Conservation (phyloP, 2,888 invertebrate genomes). For the Resseliella maxima region DNA sequence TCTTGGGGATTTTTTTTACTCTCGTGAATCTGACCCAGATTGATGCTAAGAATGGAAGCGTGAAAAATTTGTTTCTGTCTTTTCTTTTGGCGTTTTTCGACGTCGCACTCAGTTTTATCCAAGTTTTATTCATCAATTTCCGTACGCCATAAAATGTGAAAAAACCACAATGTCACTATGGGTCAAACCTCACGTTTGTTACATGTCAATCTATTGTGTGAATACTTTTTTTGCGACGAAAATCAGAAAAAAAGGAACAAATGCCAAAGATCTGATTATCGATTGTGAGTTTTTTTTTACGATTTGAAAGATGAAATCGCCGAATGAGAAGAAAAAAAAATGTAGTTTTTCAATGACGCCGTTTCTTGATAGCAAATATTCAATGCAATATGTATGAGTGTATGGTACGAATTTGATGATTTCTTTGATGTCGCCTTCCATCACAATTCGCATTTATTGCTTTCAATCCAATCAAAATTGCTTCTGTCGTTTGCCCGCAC, state of each 20-base stretch:
- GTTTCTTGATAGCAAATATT: neutral
- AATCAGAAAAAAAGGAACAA: neutral
- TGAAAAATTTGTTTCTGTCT: neutral
- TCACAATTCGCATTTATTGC: conserved; percentile 3
- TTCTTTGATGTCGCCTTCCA: neutral
- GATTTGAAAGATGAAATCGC: conserved; percentile 14
- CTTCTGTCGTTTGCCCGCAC: neutral
- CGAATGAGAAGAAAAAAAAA: neutral
- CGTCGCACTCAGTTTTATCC: neutral
- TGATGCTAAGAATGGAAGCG: neutral
- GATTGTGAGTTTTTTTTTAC: conserved; percentile 41
- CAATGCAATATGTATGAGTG: neutral
- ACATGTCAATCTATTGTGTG: neutral
- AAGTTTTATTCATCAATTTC: conserved; percentile 20
- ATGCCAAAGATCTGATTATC: conserved; percentile 25
- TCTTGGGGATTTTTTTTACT: neutral
- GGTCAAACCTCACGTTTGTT: neutral
- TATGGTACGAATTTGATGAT: neutral
- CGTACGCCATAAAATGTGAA: neutral
- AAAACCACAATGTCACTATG: neutral
- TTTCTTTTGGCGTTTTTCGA: neutral
- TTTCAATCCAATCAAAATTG: neutral
- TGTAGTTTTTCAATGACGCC: conserved; percentile 22
- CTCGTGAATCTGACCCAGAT: neutral
- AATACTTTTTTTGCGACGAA: neutral